Base-by-base conservation (phyloP, 2,113 vertebrate species). In the Hippocampus abdominalis region DNA sequence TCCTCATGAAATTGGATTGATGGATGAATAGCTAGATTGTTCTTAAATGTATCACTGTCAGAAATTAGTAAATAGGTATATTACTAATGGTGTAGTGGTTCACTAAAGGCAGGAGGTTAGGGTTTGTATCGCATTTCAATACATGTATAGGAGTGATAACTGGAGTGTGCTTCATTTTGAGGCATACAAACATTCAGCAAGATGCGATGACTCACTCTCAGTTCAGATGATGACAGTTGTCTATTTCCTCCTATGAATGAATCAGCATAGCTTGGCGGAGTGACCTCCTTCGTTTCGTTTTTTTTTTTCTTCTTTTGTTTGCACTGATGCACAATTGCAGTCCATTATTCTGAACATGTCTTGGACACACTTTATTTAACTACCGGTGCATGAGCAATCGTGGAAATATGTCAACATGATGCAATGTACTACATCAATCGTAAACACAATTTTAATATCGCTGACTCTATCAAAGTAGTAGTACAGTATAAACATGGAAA, bases 141-240 rank as follows among this genome's bases (percentile, higher is more conserved):
- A 12, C 11, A 12, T 42, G 40, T 42, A 10, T 10, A 42, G 40
- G 40, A 42, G 2, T 42, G 10, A 42, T 11, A 42, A 42, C 2
- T 42, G 11, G 2, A 42, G 40, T 42, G 11, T 6, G 32, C 32
- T 36, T 6, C 32, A 36, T 36, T 42, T 42, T 42, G 40, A n/a
- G 48, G 70, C 61, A 29, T 67, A 57, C 4, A 39, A 61, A 11
- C 48, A 61, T 21, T 6, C 49, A 49, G 62, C 57, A 74, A 29
- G 67, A 44, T 25, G 15, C 27, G 27, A 61, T 60, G 64, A 66
- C 18, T 74, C 64, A 70, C 18, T 6, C 40, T 46, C 16, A 20
- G 16, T 62, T 29, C 27, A 63, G 48, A 49, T 61, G 49, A 66
- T 29, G 9, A 8, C 36, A 16, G 18, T 7, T 18, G 48, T 70